Evolutionary conservation across 2,113 vertebrate genomes (phyloP).

Genomic region (Geococcyx californianus): DNA sequence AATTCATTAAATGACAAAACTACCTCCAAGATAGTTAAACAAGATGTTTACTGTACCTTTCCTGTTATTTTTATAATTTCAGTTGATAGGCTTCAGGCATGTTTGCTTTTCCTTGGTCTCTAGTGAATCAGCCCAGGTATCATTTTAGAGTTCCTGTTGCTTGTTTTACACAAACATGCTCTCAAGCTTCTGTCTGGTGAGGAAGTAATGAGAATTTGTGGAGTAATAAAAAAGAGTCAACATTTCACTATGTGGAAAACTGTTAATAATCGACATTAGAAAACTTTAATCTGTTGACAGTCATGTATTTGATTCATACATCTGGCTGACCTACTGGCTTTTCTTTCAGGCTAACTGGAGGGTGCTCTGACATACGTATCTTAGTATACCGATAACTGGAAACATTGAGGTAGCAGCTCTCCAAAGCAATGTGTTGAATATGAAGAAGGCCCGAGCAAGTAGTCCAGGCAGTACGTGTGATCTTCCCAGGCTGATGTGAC

Average conservation of each 20-base stretch:
- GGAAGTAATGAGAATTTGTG: conserved; percentile 16
- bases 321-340: background rate
- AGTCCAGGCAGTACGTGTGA: background rate
- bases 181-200: conserved; percentile 10
- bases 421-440: background rate
- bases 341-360: background rate
- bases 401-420: background rate
- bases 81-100: background rate
- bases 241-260: conserved; percentile 5
- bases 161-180: background rate
- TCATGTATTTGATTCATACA: background rate
- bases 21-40: background rate
- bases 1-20: background rate
- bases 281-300: conserved; percentile 9
- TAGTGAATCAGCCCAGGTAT: background rate
- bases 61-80: background rate
- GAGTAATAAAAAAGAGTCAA: conserved; percentile 6
- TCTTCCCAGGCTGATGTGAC: background rate
- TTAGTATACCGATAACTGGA: background rate
- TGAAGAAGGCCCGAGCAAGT: background rate
- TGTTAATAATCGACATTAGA: conserved; percentile 39
- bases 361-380: background rate
- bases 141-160: background rate
- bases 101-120: background rate
- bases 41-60: background rate